Evolutionary conservation across 2,113 vertebrate species (phyloP).

Genomic region (Campylorhamphus procurvoides): DNA sequence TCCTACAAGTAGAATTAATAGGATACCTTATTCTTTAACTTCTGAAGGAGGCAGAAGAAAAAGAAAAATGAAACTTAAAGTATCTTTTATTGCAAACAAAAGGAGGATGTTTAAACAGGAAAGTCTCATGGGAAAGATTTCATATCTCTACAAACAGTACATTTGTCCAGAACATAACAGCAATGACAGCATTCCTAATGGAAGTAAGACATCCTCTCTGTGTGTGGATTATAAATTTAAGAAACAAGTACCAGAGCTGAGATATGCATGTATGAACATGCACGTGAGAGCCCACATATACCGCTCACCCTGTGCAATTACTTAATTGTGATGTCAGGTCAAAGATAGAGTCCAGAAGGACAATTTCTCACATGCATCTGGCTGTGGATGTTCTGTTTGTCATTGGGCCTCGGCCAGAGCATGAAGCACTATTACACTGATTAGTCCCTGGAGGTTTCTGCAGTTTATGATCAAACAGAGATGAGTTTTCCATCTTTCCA

Average conservation of each 20-base stretch:
- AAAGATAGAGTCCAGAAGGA: neutral
- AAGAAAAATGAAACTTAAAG: slow-evolving; percentile 12
- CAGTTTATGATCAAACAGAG: slow-evolving; percentile 12
- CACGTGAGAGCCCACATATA: rapidly evolving
- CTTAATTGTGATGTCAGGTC: neutral
- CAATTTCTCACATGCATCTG: slow-evolving; percentile 6
- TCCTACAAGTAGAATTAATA: slow-evolving; percentile 19
- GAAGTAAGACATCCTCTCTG: neutral
- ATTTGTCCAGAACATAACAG: neutral
- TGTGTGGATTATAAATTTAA: neutral
- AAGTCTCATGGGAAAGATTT: slow-evolving; percentile 3
- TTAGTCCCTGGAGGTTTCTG: slow-evolving; percentile 12
- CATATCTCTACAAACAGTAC: neutral
- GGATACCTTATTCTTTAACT: neutral
- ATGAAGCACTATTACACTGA: neutral
- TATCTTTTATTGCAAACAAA: slow-evolving; percentile 10
- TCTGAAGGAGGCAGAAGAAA: neutral
- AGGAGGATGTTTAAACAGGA: slow-evolving; percentile 15
- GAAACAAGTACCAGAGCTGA: neutral
- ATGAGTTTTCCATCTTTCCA: slow-evolving; percentile 30
- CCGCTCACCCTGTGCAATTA: neutral
- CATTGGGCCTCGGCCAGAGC: neutral
- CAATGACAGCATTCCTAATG: neutral
- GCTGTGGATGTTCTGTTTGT: slow-evolving; percentile 15
- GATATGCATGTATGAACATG: neutral